These are phyloP conservation scores for Falco naumanni DNA, from an alignment of 2,797 vertebrate genomes.

Conservation along the genomic window DNA sequence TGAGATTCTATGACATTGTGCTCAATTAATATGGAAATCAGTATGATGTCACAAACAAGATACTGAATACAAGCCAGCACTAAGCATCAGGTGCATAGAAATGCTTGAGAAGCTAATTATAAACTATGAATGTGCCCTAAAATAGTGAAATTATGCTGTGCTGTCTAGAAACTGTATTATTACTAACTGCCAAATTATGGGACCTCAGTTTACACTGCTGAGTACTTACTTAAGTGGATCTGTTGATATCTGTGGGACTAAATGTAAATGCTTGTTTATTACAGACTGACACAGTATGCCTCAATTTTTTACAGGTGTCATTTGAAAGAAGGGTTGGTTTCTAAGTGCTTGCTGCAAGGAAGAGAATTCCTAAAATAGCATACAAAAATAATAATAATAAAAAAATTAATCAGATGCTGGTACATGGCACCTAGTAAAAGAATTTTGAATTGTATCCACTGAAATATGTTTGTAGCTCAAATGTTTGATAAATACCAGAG, in stretches of 20 bases:
- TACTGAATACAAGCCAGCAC: background rate
- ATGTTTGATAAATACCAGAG: slow-evolving; percentile 39
- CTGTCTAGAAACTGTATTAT: slow-evolving; percentile 4
- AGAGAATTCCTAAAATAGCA: background rate
- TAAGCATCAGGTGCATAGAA: background rate
- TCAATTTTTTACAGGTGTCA: background rate
- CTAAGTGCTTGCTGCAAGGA: background rate
- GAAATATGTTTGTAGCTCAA: slow-evolving; percentile 31
- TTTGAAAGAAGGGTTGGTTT: background rate
- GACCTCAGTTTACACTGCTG: background rate
- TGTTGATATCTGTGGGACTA: background rate
- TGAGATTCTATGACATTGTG: background rate
- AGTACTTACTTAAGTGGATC: background rate
- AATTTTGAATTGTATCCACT: background rate
- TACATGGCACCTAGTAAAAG: background rate
- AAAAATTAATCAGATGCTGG: background rate
- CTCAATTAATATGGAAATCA: background rate
- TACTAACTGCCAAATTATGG: background rate
- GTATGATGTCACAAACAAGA: background rate
- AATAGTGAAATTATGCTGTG: slow-evolving; percentile 1
- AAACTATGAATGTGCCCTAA: background rate
- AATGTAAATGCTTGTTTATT: background rate
- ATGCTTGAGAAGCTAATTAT: background rate
- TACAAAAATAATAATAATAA: too few relatives aligned
- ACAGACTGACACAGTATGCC: background rate